These are phyloP conservation scores for Formica aserva DNA, from an alignment of 2,888 invertebrate genomes.

Conservation along the genomic window DNA sequence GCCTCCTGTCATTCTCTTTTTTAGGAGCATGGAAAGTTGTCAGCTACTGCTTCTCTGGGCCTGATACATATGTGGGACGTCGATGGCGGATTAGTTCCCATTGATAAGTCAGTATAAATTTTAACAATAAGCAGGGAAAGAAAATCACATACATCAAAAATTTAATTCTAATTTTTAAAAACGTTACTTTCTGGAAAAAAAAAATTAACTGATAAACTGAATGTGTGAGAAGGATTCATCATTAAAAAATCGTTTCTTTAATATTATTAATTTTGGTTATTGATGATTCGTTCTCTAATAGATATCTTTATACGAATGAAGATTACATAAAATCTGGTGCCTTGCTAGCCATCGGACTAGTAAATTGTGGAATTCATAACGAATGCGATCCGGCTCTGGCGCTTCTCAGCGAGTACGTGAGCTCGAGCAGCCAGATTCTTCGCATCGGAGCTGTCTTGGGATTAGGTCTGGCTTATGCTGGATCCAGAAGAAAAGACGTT, in stretches of 20 bases:
- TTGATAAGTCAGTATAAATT: slow-evolving; percentile 88
- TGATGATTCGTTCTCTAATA: slow-evolving; percentile 35
- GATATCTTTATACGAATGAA: slow-evolving; percentile 91
- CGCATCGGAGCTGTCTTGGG: slow-evolving; percentile 89
- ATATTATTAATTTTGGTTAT: background rate
- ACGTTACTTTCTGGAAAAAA: background rate
- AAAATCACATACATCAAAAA: background rate
- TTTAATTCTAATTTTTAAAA: background rate
- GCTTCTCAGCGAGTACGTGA: slow-evolving; percentile 91
- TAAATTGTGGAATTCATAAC: slow-evolving; percentile 92
- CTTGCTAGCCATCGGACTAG: slow-evolving; percentile 92
- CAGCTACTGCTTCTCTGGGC: slow-evolving; percentile 90
- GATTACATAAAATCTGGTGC: slow-evolving; percentile 93
- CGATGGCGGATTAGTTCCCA: slow-evolving; percentile 92
- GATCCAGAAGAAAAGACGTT: slow-evolving; percentile 90
- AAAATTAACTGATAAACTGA: background rate
- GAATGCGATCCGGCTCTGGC: slow-evolving; percentile 93
- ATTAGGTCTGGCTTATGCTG: slow-evolving; percentile 91
- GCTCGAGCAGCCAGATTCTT: slow-evolving; percentile 88
- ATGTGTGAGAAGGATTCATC: background rate
- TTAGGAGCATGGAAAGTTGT: slow-evolving; percentile 89
- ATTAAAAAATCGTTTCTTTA: background rate
- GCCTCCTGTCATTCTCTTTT: background rate
- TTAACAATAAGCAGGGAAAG: background rate
- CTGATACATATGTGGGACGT: slow-evolving; percentile 90